Evolutionary conservation across 2,113 vertebrate species (phyloP).

Genomic region (Machaerirhynchus nigripectus): DNA sequence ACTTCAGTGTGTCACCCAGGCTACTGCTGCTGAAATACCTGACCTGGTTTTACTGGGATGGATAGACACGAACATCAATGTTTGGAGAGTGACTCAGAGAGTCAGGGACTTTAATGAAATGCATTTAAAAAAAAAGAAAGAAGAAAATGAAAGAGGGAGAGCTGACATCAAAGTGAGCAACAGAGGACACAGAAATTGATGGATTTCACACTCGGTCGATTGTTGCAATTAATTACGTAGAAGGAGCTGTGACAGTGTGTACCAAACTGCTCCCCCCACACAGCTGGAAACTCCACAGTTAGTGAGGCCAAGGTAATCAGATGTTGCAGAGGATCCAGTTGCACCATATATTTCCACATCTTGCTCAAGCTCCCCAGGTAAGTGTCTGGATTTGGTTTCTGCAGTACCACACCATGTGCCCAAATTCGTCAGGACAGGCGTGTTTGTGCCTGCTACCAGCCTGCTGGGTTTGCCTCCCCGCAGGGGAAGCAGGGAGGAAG

Average conservation of each 20-base stretch:
- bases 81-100: neutral
- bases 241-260: neutral
- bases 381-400: constrained; percentile 52
- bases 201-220: neutral
- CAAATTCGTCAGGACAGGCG: neutral
- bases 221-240: neutral
- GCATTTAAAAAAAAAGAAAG: neutral
- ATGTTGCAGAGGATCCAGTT: constrained; percentile 13
- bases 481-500: neutral
- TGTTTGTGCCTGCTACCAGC: constrained; percentile 11
- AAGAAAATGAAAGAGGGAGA: neutral
- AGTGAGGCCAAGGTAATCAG: neutral
- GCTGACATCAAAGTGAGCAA: constrained; percentile 15
- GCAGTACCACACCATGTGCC: neutral
- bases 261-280: neutral
- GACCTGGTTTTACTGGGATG: neutral
- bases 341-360: constrained; percentile 19
- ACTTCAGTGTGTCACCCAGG: neutral
- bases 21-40: neutral
- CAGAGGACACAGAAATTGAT: neutral
- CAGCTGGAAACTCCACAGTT: neutral
- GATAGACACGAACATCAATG: neutral
- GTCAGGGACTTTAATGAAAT: neutral
- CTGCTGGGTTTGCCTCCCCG: neutral
- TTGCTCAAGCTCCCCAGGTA: constrained; percentile 27